These are phyloP conservation scores for Anoplophora glabripennis DNA, from an alignment of 1,140 invertebrate genomes.

Conservation along the genomic window DNA sequence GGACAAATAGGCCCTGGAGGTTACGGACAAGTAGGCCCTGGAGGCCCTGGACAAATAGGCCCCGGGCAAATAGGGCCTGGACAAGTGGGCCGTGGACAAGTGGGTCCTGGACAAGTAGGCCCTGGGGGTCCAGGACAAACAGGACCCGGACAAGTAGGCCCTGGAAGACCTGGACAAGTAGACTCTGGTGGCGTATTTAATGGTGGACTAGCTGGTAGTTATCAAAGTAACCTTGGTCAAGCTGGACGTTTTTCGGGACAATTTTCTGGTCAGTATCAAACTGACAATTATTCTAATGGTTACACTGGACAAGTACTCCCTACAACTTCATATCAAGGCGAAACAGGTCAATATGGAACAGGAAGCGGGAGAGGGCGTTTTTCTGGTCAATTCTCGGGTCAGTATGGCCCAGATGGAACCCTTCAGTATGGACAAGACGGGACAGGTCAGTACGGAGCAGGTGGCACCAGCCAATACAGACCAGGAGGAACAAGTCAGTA, in stretches of 20 bases:
- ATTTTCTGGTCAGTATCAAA: slow-evolving; percentile 40
- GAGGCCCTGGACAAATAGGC: background rate
- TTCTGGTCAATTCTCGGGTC: background rate
- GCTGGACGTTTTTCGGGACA: slow-evolving; percentile 38
- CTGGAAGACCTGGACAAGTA: slow-evolving; percentile 6
- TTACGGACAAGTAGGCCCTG: background rate
- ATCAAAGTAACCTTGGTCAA: slow-evolving; percentile 27
- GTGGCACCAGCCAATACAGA: background rate
- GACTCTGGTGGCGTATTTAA: slow-evolving; percentile 23
- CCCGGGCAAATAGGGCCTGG: no score
- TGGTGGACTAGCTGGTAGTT: slow-evolving; percentile 36
- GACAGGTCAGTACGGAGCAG: background rate
- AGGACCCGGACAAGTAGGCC: slow-evolving; percentile 5
- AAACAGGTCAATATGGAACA: background rate
- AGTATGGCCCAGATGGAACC: background rate
- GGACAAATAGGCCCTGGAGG: background rate
- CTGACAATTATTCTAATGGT: slow-evolving; percentile 6
- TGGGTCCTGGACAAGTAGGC: slow-evolving; percentile 11
- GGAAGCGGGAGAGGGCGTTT: background rate
- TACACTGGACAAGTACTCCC: background rate
- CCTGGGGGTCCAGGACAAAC: slow-evolving; percentile 15
- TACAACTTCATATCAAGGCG: background rate
- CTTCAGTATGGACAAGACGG: background rate
- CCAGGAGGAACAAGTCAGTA: slow-evolving; percentile 7
- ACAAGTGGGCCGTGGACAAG: background rate